A percentile compares a stretch with the other conserved stretches of the same genome.
Conservation (phyloP, 2,797 vertebrate species). For the Pteronotus mesoamericanus region DNA sequence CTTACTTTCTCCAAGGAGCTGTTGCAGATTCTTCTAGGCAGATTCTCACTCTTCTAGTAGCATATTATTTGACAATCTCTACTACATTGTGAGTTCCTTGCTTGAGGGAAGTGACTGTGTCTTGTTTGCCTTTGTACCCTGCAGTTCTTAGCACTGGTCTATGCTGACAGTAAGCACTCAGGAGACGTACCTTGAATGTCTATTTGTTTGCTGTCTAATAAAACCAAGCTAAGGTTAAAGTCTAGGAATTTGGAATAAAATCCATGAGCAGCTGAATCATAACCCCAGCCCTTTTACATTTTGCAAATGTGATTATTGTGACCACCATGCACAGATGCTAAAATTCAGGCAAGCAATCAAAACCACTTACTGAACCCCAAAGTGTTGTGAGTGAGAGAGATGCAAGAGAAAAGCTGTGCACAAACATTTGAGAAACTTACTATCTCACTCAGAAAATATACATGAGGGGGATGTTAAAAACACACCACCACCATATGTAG, state of each 20-base stretch:
- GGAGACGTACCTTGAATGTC: not conserved
- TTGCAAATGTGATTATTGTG: constrained; percentile 23
- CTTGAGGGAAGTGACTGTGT: not conserved
- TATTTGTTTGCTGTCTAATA: not conserved
- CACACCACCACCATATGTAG: constrained; percentile 65
- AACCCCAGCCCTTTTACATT: not conserved
- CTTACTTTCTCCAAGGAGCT: not conserved
- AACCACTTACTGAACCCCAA: constrained; percentile 50
- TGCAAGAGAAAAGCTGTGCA: constrained; percentile 9
- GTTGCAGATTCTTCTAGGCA: not conserved
- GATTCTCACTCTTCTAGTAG: not conserved
- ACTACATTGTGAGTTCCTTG: not conserved
- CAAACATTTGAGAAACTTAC: constrained; percentile 53
- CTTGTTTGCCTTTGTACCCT: not conserved
- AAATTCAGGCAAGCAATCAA: constrained; percentile 54
- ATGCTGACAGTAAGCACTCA: not conserved
- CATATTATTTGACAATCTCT: not conserved
- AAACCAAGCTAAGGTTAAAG: not conserved
- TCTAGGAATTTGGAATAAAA: not conserved
- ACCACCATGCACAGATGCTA: not conserved
- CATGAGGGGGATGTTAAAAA: constrained; percentile 60
- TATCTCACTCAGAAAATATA: constrained; percentile 67
- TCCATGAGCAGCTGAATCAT: not conserved
- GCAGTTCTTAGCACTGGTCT: not conserved
- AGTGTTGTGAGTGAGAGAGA: constrained; percentile 10